Evolutionary conservation across 2,797 vertebrate genomes (phyloP), one percentile per base, ranked within the genome.

Genomic region (Diplodus sargus): DNA sequence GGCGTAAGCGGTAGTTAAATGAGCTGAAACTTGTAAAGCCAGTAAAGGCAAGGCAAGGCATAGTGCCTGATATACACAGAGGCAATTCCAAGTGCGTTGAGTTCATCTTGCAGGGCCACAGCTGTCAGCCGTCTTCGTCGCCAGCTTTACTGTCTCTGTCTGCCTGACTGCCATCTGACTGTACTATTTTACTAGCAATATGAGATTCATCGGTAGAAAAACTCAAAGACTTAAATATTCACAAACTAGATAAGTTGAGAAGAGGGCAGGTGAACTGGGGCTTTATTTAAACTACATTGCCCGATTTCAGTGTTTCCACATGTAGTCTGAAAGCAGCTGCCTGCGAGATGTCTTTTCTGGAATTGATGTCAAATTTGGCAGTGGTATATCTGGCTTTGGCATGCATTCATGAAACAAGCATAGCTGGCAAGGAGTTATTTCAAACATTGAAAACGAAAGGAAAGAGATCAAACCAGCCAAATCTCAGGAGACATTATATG

Each of bases 281-380:
- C 17, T 42, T 58, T 69, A 28, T 61, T 22, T 25, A 34, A 69
- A 53, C 11, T 2, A 14, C 5, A 22, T 62, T 67, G 15, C 60
- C 18, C 56, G 34, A 54, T 59, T 59, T 69, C 43, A 69, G 56
- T 62, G 9, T 72, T 77, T 66, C 18, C 47, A 59, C 25, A 48
- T 64, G 16, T 34, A 13, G 18, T 8, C 51, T 25, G 23, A 62
- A 30, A 58, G 30, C 47, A 52, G 65, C 66, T 74, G 15, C 11
- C 18, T 5, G 20, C 16, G 20, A 12, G 0, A 30, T 60, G 12
- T 72, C 25, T 0, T 14, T 45, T 30, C 39, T 43, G 42, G 39
- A 20, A 5, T 47, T 52, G 20, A 49, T 78, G 22, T 70, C 23
- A 10, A 53, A 57, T 22, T 13, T 53, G 20, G 4, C 59, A 54